Base-by-base conservation (phyloP, 1,140 invertebrate species). In the Trichonephila inaurata region DNA sequence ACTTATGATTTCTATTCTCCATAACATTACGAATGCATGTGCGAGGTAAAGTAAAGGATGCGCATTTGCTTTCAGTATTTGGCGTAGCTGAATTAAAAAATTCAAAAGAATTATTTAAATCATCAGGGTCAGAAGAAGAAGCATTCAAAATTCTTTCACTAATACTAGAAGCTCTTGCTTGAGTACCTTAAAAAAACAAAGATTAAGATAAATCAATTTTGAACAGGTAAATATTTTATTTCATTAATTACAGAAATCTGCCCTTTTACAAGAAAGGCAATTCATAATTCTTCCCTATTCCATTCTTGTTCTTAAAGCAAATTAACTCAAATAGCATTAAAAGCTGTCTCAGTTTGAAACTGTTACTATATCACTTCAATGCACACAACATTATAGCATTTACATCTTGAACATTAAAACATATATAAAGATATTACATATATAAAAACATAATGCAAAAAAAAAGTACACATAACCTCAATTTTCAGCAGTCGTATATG, bases 11-110 rank as follows among this genome's bases (percentile, higher is more conserved):
- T 24, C 16, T 85, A 21, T 64, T 61, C 24, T 91, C 90, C 72
- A 85, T 82, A 33, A 62, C 72, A 91, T 82, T 62, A 19, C 62
- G n/a, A 58, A 85, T 91, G 8, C 33, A 4, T 28, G 72, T 61
- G 18, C 72, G 60, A 33, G 90, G 82, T 18, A 85, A 21, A 19
- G 90, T 61, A 62, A 61, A 44, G 0, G 44, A 62, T 60, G 72
- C 18, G 14, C 18, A 14, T 12, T 77, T 77, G 28, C 24, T 40
- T 77, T 77, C 72, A 77, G 72, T 40, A 77, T 77, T 40, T 33
- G 69, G 14, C 5, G 33, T 18, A 40, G 14, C 24, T 77, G 72
- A 18, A 33, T 77, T 14, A 40, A 28, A 28, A 72, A 33, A 40
- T 40, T 77, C 72, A 40, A 28, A 77, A 24, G 21, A 69, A 77